These are phyloP conservation scores for Tipula confusa DNA, from an alignment of 2,888 invertebrate genomes.

Conservation along the genomic window DNA sequence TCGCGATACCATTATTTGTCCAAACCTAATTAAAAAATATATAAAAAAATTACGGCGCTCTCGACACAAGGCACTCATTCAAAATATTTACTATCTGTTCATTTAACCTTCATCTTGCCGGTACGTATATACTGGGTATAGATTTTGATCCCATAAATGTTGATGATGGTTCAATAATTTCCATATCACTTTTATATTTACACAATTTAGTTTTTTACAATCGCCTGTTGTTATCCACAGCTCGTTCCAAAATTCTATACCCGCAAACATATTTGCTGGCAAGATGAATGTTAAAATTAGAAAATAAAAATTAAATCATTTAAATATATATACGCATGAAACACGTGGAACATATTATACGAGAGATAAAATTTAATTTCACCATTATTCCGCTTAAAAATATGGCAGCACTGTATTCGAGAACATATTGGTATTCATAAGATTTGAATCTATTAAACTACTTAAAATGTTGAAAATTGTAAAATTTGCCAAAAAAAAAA, in stretches of 20 bases:
- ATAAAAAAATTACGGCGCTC: background rate
- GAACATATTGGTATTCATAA: background rate
- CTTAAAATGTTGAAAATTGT: background rate
- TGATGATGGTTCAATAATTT: no score
- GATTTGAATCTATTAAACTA: background rate
- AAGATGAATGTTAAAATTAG: no score
- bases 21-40: background rate
- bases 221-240: no score
- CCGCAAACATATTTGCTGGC: no score
- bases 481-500: background rate
- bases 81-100: background rate
- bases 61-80: slow-evolving; percentile 5
- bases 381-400: background rate
- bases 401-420: background rate
- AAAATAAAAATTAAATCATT: no score
- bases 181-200: no score
- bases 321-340: background rate
- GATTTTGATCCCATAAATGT: no score
- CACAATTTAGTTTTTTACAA: no score
- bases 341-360: background rate
- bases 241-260: no score
- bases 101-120: background rate
- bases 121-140: no score
- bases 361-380: background rate
- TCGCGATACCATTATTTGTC: background rate